Evolutionary conservation across 2,888 invertebrate species (phyloP).

Genomic region (Mycalesis mineus): DNA sequence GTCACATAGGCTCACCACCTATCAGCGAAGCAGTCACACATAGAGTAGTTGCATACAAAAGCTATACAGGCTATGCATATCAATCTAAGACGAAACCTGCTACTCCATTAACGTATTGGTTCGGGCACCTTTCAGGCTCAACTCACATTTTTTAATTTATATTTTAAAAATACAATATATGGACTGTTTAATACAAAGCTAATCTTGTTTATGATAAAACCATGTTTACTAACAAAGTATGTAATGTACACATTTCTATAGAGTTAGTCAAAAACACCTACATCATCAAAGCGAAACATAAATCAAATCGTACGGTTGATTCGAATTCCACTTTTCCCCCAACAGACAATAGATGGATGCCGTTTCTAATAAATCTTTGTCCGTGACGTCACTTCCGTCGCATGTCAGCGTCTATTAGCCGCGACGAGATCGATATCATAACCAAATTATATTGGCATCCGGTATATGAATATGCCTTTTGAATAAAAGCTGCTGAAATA

Average conservation of each 20-base stretch:
- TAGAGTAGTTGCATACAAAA: no score
- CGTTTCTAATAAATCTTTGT: constrained; percentile 28
- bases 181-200: no score
- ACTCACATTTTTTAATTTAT: no score
- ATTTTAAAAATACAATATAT: no score
- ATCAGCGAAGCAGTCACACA: no score
- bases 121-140: no score
- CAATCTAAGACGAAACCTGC: no score
- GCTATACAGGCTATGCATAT: no score
- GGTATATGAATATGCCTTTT: constrained; percentile 15
- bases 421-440: constrained; percentile 49
- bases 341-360: constrained; percentile 18
- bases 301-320: constrained; percentile 8
- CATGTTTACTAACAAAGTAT: no score
- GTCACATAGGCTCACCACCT: no score
- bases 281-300: background rate
- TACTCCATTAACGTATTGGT: no score
- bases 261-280: background rate
- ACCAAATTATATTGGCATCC: constrained; percentile 51
- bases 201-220: no score
- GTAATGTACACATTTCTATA: background rate
- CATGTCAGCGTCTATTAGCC: constrained; percentile 53
- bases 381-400: constrained; percentile 37
- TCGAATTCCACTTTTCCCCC: constrained; percentile 4
- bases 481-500: background rate